Evolutionary conservation across 53 echinoderm and acorn worm species (phyloP), one percentile per base, ranked within the genome.

Genomic region (Crossaster papposus): DNA sequence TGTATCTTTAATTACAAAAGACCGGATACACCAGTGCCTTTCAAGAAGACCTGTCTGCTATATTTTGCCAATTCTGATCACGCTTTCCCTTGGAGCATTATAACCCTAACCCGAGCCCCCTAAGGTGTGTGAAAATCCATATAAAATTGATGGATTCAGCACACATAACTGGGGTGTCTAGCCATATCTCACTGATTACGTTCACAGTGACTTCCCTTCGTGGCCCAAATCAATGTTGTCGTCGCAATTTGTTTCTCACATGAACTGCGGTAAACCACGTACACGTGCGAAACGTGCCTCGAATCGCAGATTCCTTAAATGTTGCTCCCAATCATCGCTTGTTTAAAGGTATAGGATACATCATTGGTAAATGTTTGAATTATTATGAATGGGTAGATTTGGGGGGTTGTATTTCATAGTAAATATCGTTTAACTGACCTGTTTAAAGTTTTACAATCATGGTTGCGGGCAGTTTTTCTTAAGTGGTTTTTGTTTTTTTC

Each of bases 191-290:
- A 74, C 13, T 33, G 75, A 74, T 35, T 74, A 36, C 44, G 44
- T 44, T 9, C 71, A 72, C 72, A 1, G 34, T 13, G 13, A 74
- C 75, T 10, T 20, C 36, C n/a, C 22, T 24, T 14, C 75, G 18
- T 35, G 15, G 12, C 28, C 75, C 4, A 35, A 20, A 34, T 34
- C 75, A 17, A 2, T 34, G 75, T 74, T 36, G 24, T 36, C 36
- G 34, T 33, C 22, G 75, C 75, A 74, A 74, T 74, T 74, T 74
- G 44, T 74, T n/a, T 74, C 75, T 74, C 75, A 5, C 75, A 36
- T 74, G 34, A 14, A 30, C 34, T 14, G 22, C 74, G 74, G 74
- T 35, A 13, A 74, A 1, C 35, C 35, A 74, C 75, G n/a, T n/a
- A n/a, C 23, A 74, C 34, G 20, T 35, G 15, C 17, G 22, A 33